Evolutionary conservation across 1,140 invertebrate species (phyloP).

Genomic region (Oryctes rhinoceros): DNA sequence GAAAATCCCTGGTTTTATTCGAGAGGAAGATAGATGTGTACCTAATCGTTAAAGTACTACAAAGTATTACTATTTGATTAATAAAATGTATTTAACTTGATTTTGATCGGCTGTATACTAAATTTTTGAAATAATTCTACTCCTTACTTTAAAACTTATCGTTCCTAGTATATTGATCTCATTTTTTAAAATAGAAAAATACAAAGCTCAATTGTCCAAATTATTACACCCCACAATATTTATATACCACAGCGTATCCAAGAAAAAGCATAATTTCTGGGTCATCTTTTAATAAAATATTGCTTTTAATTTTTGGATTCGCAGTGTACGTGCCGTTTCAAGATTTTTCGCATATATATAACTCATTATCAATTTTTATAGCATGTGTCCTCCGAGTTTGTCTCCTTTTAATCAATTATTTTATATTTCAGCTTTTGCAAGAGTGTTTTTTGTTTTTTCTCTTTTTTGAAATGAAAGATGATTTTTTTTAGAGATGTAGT

Average conservation of each 20-base stretch:
- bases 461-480: conserved; percentile 35
- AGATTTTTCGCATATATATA: background rate
- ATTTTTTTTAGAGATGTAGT: conserved; percentile 38
- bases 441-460: conserved; percentile 47
- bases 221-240: background rate
- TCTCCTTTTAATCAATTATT: conserved; percentile 22
- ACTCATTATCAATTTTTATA: background rate
- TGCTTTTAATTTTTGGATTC: too few relatives aligned
- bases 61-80: background rate
- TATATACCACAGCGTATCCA: too few relatives aligned
- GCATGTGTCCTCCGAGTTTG: conserved; percentile 28
- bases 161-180: conserved; percentile 22
- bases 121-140: background rate
- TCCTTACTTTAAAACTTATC: background rate
- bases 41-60: too few relatives aligned
- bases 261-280: too few relatives aligned
- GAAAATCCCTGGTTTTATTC: too few relatives aligned
- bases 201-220: background rate
- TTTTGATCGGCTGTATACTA: background rate
- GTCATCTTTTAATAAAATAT: too few relatives aligned
- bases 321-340: too few relatives aligned
- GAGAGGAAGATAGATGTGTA: too few relatives aligned
- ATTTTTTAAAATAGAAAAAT: background rate
- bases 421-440: conserved; percentile 48
- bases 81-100: background rate